Evolutionary conservation across 2,797 vertebrate species (phyloP).

Genomic region (Meda fulgida): DNA sequence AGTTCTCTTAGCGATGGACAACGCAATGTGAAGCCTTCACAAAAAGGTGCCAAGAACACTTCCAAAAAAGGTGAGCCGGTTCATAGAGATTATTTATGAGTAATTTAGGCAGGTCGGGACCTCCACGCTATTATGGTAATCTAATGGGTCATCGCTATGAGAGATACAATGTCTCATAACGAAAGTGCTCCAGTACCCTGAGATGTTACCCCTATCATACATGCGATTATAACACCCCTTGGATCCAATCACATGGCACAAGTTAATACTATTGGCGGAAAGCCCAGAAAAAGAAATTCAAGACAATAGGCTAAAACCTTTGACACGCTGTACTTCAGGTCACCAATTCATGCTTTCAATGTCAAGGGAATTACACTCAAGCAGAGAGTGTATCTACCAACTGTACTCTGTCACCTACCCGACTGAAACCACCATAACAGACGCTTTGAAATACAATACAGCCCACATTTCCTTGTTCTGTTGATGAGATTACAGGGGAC

Average conservation of each 20-base stretch:
- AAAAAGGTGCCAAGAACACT: conserved; percentile 2
- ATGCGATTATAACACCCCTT: conserved; percentile 19
- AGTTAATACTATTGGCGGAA: conserved; percentile 25
- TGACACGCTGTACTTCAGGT: conserved; percentile 15
- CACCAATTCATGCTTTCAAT: conserved; percentile 4
- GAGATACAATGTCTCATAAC: conserved; percentile 58
- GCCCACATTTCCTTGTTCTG: conserved; percentile 43
- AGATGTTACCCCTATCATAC: conserved; percentile 45
- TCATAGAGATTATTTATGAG: conserved; percentile 24
- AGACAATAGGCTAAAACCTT: conserved; percentile 34
- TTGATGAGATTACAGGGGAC: conserved; percentile 47
- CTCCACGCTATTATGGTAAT: conserved; percentile 13
- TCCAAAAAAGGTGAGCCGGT: conserved; percentile 51
- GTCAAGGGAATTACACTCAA: conserved; percentile 19
- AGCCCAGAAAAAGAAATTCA: conserved; percentile 23
- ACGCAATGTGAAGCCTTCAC: background rate
- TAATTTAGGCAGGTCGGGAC: background rate
- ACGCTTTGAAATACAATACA: conserved; percentile 44
- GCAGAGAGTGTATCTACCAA: background rate
- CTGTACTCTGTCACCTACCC: background rate
- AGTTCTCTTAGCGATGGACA: background rate
- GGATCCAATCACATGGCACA: background rate
- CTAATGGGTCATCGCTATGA: conserved; percentile 58
- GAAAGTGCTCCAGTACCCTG: conserved; percentile 60
- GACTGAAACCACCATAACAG: conserved; percentile 12